Percentiles rank a stretch among this genome's conserved stretches.
These are phyloP conservation scores for Myotis lucifugus DNA, from an alignment of 2,113 vertebrate species.

Conservation along the genomic window DNA sequence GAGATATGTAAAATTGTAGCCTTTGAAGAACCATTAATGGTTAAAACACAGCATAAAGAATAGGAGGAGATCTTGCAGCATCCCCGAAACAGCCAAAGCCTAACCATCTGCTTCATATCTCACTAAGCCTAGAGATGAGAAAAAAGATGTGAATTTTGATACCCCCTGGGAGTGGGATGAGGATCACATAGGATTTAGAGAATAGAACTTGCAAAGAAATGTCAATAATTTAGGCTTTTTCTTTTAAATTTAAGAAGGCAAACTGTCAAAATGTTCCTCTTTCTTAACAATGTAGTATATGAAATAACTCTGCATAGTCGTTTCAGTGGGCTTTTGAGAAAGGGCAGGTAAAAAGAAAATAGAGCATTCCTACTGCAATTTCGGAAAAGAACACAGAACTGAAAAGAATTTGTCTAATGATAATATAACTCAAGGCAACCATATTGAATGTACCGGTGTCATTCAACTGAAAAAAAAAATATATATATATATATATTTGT, in stretches of 20 bases:
- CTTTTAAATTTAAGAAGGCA: slow-evolving; percentile 34
- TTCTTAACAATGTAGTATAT: background rate
- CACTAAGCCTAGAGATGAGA: slow-evolving; percentile 62
- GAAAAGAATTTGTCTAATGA: slow-evolving; percentile 30
- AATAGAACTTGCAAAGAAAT: slow-evolving; percentile 15
- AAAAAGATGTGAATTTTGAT: slow-evolving; percentile 70
- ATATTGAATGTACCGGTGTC: slow-evolving; percentile 40
- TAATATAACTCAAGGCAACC: slow-evolving; percentile 26
- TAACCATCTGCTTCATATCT: slow-evolving; percentile 78
- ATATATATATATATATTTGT: background rate
- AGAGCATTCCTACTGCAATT: background rate
- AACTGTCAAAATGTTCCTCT: background rate
- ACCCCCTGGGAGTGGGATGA: background rate
- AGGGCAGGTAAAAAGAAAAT: background rate
- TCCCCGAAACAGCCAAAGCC: slow-evolving; percentile 63
- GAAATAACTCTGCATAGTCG: slow-evolving; percentile 24
- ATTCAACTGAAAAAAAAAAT: slow-evolving; percentile 38
- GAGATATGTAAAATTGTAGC: background rate
- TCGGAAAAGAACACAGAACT: slow-evolving; percentile 53
- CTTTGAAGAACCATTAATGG: background rate
- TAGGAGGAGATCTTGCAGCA: slow-evolving; percentile 24
- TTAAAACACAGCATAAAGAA: slow-evolving; percentile 18
- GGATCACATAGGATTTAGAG: slow-evolving; percentile 6
- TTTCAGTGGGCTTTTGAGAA: slow-evolving; percentile 53
- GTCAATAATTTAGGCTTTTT: slow-evolving; percentile 59